Evolutionary conservation across 2,797 vertebrate genomes (phyloP).

Genomic region (Cheirogaleus major): DNA sequence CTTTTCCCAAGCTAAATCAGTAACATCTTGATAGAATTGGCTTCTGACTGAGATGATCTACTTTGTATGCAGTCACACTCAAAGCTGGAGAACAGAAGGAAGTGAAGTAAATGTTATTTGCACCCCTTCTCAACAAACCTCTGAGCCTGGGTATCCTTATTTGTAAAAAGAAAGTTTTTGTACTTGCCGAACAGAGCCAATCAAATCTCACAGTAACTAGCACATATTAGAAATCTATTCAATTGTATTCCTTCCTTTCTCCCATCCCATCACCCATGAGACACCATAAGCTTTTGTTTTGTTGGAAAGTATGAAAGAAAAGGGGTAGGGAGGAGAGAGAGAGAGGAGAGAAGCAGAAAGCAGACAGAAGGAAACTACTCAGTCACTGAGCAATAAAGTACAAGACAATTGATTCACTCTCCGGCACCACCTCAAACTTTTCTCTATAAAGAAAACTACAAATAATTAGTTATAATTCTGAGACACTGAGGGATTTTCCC

Average conservation of each 20-base stretch:
- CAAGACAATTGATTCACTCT: neutral
- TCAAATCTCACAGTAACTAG: neutral
- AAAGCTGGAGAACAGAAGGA: neutral
- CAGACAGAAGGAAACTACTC: neutral
- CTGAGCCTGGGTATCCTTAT: neutral
- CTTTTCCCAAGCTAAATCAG: neutral
- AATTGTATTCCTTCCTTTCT: neutral
- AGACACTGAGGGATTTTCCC: neutral
- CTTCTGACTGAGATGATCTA: neutral
- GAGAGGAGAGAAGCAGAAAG: neutral
- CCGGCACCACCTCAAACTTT: neutral
- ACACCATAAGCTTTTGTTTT: neutral
- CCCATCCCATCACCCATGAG: neutral
- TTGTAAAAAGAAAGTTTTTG: neutral
- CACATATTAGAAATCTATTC: neutral
- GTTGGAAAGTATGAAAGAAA: neutral
- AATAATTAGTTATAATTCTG: neutral
- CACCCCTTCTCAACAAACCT: neutral
- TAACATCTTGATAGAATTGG: neutral
- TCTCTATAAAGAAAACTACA: neutral
- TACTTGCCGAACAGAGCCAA: neutral
- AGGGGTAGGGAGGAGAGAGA: neutral
- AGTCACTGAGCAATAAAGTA: neutral
- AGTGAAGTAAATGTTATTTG: neutral
- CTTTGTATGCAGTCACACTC: neutral